Evolutionary conservation across 2,113 vertebrate species (phyloP).

Genomic region (Gobio gobio): DNA sequence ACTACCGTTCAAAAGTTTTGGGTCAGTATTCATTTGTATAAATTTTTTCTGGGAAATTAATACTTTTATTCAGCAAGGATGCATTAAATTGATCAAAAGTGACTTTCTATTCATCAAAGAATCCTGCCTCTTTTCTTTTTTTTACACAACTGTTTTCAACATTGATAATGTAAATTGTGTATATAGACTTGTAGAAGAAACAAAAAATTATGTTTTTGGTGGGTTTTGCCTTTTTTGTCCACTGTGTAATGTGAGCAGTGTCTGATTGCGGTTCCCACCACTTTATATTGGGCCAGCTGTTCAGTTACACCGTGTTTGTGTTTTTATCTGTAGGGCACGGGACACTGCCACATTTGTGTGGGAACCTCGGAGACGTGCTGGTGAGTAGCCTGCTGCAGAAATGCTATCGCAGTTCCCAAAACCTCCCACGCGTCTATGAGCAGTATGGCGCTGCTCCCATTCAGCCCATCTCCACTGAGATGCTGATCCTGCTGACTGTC

Average conservation of each 20-base stretch:
- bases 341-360: slow-evolving; percentile 88
- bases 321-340: slow-evolving; percentile 84
- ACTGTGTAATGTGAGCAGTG: background rate
- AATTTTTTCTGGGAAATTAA: no score
- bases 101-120: no score
- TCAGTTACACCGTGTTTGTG: background rate
- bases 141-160: no score
- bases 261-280: background rate
- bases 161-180: background rate
- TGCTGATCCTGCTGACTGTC: slow-evolving; percentile 94
- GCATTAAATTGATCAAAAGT: no score
- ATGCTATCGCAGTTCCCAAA: slow-evolving; percentile 92
- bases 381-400: slow-evolving; percentile 89
- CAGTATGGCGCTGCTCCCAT: slow-evolving; percentile 84
- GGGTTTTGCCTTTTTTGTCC: slow-evolving; percentile 20
- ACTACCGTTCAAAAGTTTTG: no score
- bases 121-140: no score
- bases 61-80: no score
- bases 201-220: background rate
- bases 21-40: no score
- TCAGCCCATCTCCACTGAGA: slow-evolving; percentile 93
- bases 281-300: slow-evolving; percentile 16
- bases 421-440: slow-evolving; percentile 87
- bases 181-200: background rate
- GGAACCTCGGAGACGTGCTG: slow-evolving; percentile 88